These are phyloP conservation scores for Sycobia sp. DNA, from an alignment of 1,140 invertebrate species.

Conservation along the genomic window DNA sequence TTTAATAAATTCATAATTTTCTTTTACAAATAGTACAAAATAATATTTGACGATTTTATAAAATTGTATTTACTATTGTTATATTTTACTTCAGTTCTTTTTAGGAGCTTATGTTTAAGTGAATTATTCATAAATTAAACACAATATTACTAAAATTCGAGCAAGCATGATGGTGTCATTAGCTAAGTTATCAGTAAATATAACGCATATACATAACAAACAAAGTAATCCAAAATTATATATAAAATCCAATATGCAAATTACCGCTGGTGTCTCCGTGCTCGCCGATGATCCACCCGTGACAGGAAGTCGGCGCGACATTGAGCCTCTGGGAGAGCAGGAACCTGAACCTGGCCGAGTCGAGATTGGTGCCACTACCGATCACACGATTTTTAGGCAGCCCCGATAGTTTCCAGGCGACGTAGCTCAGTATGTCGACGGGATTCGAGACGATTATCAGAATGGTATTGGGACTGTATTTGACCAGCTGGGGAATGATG, in stretches of 20 bases:
- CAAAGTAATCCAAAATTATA: too few relatives aligned
- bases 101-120: too few relatives aligned
- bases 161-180: too few relatives aligned
- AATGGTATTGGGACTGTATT: conserved; percentile 85
- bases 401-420: conserved; percentile 91
- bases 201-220: too few relatives aligned
- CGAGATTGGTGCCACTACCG: conserved; percentile 89
- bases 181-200: too few relatives aligned
- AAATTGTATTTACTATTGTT: too few relatives aligned
- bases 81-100: too few relatives aligned
- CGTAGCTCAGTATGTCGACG: conserved; percentile 88
- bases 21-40: too few relatives aligned
- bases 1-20: too few relatives aligned
- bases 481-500: conserved; percentile 81
- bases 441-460: conserved; percentile 91
- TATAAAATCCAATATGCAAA: conserved; percentile 11
- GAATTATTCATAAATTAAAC: too few relatives aligned
- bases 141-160: too few relatives aligned
- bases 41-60: too few relatives aligned
- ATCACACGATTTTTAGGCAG: conserved; percentile 85
- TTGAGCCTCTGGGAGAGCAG: conserved; percentile 80
- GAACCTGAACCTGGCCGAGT: conserved; percentile 89
- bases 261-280: conserved; percentile 81
- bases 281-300: conserved; percentile 90
- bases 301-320: conserved; percentile 80